These are phyloP conservation scores for Gallinago stenura DNA, from an alignment of 2,797 vertebrate species.

Conservation along the genomic window DNA sequence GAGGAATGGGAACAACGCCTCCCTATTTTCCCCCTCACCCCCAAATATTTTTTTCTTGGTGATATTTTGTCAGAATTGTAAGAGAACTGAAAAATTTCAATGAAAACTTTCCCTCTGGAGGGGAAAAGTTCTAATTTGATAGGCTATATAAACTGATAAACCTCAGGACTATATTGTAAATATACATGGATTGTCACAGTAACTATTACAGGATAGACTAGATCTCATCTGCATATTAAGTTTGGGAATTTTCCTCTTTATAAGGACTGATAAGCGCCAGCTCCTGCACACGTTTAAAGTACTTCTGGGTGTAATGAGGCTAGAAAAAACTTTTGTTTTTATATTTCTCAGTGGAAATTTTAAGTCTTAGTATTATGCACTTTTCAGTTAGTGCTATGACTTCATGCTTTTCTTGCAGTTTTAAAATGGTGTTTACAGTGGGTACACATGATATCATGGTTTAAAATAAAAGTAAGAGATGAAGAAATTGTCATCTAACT, in stretches of 20 bases:
- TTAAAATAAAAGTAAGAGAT: conserved; percentile 9
- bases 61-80: not conserved
- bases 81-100: not conserved
- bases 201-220: not conserved
- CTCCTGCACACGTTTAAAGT: not conserved
- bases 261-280: fast-evolving
- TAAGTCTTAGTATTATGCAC: not conserved
- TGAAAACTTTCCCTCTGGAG: not conserved
- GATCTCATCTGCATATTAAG: not conserved
- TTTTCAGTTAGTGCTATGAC: not conserved
- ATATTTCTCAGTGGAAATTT: not conserved
- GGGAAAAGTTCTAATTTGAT: not conserved
- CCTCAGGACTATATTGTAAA: not conserved
- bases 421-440: not conserved
- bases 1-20: not conserved
- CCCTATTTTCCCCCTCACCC: fast-evolving
- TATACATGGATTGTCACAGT: not conserved
- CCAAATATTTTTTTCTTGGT: not conserved
- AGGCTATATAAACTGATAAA: not conserved
- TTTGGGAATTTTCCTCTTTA: not conserved
- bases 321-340: not conserved
- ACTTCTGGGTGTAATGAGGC: not conserved
- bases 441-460: not conserved
- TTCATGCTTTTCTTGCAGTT: not conserved
- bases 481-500: not conserved